Base-by-base conservation (phyloP, 1,140 invertebrate species). In the Nymphalis io region DNA sequence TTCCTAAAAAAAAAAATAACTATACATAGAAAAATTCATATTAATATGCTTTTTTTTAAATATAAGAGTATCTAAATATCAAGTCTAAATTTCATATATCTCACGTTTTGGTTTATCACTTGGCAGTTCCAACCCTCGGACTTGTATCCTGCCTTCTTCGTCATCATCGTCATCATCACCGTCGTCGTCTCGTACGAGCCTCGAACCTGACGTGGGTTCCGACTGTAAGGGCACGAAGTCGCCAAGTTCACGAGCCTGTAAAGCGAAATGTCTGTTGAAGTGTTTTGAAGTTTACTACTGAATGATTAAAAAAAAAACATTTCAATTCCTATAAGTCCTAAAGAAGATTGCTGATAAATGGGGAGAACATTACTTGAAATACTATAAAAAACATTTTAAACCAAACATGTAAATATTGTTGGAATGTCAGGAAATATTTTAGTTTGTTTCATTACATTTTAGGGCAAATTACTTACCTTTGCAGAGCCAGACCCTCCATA, bases 181-280 rank as follows among this genome's bases (percentile, higher is more conserved):
- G 76, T 98, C 97, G 90, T 98, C 98, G 88, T 99, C 98, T 58
- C 97, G 93, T 21, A 96, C 92, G 67, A 97, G 88, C 46, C 96
- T 93, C 10, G 93, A 92, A 73, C 93, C 91, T 0, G 82, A 70
- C 8, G 64, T 46, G 2, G 79, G 33, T 38, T 84, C 85, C 3
- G 79, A 44, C 60, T 76, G 77, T 18, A 88, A 61, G 20, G 90
- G 83, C 15, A 88, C 72, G 55, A 78, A 89, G 75, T 90, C 87
- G 15, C 90, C 89, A 3, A 89, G 75, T 72, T 92, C 91, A 21
- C 91, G 88, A 67, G 90, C 91, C 90, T 92, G 81, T 15, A 76
- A 83, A 57, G 0, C 21, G 71, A 60, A 74, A 44, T 10, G 1
- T 27, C 23, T 62, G 59, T 53, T 72, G 64, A 38, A 58, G 44